Percentiles rank a stretch among this genome's conserved stretches.
Evolutionary conservation across 2,797 vertebrate species (phyloP).

Genomic region (Nasua narica): DNA sequence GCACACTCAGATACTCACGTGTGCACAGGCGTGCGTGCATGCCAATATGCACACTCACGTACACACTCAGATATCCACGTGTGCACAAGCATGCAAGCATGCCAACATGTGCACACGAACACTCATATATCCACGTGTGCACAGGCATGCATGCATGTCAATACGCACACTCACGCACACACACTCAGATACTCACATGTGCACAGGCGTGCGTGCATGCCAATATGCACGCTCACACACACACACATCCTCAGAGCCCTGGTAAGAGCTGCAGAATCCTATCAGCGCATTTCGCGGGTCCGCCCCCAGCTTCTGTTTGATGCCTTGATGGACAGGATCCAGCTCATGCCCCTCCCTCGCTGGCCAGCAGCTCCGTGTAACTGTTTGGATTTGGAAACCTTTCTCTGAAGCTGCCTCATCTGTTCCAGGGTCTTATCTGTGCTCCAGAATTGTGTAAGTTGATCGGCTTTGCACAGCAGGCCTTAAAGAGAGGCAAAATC

Average conservation of each 20-base stretch:
- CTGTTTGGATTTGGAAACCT: background rate
- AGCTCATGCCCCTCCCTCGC: background rate
- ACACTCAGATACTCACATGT: background rate
- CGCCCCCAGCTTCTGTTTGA: fast-evolving
- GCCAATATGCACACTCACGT: no score
- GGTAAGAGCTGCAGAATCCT: no score
- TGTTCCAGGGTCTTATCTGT: background rate
- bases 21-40: no score
- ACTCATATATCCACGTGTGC: no score
- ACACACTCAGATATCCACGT: no score
- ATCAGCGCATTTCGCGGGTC: fast-evolving
- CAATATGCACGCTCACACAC: fast-evolving
- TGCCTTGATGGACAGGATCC: fast-evolving
- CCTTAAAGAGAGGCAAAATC: background rate
- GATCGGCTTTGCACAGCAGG: background rate
- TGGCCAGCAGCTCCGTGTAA: no score
- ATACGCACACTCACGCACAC: no score
- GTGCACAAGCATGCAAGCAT: no score
- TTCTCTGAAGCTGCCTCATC: background rate
- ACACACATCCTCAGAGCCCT: background rate
- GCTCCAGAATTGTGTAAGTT: background rate
- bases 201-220: background rate
- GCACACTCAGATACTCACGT: no score
- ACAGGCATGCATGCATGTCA: no score
- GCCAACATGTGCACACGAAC: no score